Evolutionary conservation across 2,888 invertebrate genomes (phyloP), one percentile per base, ranked within the genome.

Genomic region (Cephalotes varians): DNA sequence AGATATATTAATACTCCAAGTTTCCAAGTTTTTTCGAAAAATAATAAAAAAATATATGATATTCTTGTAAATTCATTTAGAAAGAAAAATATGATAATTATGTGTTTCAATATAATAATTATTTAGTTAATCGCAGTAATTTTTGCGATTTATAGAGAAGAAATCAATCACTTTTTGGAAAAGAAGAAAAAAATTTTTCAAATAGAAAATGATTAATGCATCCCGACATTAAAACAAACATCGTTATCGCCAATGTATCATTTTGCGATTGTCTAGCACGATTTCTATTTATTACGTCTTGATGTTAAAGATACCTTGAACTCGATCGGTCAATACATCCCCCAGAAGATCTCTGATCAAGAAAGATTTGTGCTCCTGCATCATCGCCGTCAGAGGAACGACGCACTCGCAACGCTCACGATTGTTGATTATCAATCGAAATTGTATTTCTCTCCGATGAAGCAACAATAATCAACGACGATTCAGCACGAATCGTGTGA

Each of bases 301-400:
- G 7, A 3, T 28, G 34, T 1, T 79, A 25, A 34, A 60, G 15
- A 40, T 93, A 96, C 96, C 95, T 91, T 95, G 95, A 87, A 95
- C 95, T 84, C 94, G 91, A 54, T 94, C 94, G 58, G 93, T 94
- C 89, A 97, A 94, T 85, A 97, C 97, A 92, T 98, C 98, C 18
- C 98, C 97, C 74, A 98, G 96, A 64, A 98, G 96, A 94, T 98
- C 98, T 92, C 97, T 96, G 89, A 98, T 98, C 85, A 98, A 95
- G 94, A 98, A 98, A 12, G 98, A 98, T 93, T 98, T 98, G 91
- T 94, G 94, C 85, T 94, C 94, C 90, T 95, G 95, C 95, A 95
- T 95, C 90, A 87, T 93, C 62, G 64, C 40, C 76, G 37, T 51
- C 28, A 12, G n/a, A 21, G 49, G 34, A 31, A 2, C 18, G 44